phyloP scores from a whole-genome alignment of 2,888 invertebrate species.

The Thecophora atra region DNA sequence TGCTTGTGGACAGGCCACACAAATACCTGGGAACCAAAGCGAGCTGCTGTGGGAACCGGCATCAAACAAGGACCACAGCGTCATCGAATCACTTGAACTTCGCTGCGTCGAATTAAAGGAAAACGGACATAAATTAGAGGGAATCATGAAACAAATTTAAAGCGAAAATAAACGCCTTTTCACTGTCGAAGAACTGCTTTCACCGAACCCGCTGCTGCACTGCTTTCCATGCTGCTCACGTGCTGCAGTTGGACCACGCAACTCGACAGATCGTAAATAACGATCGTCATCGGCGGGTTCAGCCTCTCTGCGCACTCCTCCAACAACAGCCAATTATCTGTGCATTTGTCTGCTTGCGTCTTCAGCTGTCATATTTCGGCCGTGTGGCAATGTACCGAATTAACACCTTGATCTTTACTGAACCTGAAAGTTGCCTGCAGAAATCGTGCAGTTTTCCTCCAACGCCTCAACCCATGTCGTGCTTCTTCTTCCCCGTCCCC shows the following conservation, averaged over 20 bases:
- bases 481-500: neutral
- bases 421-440: neutral
- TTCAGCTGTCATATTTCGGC: slow-evolving; percentile 33
- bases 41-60: slow-evolving; percentile 4
- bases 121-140: neutral
- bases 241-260: slow-evolving; percentile 37
- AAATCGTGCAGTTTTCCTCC: slow-evolving; percentile 13
- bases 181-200: slow-evolving; percentile 31
- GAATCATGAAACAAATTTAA: neutral
- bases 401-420: slow-evolving; percentile 33
- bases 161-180: slow-evolving; percentile 18
- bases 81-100: too few species aligned
- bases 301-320: neutral
- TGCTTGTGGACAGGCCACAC: slow-evolving; percentile 43
- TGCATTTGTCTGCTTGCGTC: neutral
- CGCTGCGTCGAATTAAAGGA: slow-evolving; percentile 6
- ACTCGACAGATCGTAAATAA: slow-evolving; percentile 62
- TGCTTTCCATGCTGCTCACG: slow-evolving; percentile 23
- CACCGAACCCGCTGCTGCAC: slow-evolving; percentile 23
- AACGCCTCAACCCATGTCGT: neutral
- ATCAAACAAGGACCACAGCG: too few species aligned
- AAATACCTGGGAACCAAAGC: slow-evolving; percentile 34
- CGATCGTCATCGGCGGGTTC: slow-evolving; percentile 42
- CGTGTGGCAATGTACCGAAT: slow-evolving; percentile 11
- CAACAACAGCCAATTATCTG: too few species aligned